Evolutionary conservation across 2,888 invertebrate species (phyloP).

Genomic region (Andrena dorsata): DNA sequence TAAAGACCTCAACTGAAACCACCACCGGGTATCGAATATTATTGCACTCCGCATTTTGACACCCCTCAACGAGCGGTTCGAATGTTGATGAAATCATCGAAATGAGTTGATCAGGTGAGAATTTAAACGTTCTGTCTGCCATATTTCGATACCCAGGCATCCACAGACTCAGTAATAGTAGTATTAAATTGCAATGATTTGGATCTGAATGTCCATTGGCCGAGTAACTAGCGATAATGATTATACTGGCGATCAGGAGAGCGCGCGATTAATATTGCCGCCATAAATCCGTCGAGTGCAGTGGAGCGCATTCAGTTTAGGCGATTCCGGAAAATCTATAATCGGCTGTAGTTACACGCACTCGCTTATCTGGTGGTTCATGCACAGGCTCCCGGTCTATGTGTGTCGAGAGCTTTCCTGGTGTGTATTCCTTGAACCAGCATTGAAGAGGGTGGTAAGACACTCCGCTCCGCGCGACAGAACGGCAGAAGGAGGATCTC

Average conservation of each 20-base stretch:
- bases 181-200: too few relatives aligned
- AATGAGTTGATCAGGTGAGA: too few relatives aligned
- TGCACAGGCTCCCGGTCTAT: conserved; percentile 17
- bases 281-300: conserved; percentile 33
- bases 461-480: conserved; percentile 69
- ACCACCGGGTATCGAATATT: background rate
- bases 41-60: background rate
- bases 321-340: conserved; percentile 59
- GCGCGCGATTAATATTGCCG: background rate
- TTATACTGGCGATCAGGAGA: too few relatives aligned
- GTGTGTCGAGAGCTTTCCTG: conserved; percentile 54
- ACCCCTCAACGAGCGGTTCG: background rate
- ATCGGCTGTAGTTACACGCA: conserved; percentile 52
- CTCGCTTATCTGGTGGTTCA: conserved; percentile 57
- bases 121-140: too few relatives aligned
- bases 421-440: conserved; percentile 50
- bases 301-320: conserved; percentile 43
- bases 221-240: too few relatives aligned
- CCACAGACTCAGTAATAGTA: too few relatives aligned
- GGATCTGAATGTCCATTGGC: too few relatives aligned
- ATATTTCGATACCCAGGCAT: too few relatives aligned
- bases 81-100: background rate
- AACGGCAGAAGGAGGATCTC: conserved; percentile 72
- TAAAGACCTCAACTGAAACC: conserved; percentile 3
- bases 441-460: conserved; percentile 71